Conservation (phyloP, 2,797 vertebrate species). For the Toxotes lorentzi region DNA sequence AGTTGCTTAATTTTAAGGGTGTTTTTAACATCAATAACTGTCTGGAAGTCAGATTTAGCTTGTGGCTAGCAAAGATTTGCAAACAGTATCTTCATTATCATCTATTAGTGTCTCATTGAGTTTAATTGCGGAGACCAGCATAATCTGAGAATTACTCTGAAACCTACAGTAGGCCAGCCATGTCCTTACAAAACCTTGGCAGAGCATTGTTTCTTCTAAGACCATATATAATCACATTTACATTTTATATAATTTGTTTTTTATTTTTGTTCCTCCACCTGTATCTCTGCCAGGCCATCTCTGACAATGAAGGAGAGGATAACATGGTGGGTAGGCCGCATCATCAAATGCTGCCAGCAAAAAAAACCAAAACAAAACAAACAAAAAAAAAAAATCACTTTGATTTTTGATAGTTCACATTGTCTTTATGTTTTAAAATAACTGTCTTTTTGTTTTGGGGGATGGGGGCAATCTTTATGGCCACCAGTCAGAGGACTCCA, state of each 20-base stretch:
- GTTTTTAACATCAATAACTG: background rate
- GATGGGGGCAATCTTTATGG: background rate
- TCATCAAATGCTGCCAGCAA: slow-evolving; percentile 6
- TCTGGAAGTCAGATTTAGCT: background rate
- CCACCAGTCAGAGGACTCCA: slow-evolving; percentile 65
- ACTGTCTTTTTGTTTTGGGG: background rate
- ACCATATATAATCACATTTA: background rate
- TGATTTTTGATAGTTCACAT: background rate
- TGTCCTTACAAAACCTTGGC: too few species aligned
- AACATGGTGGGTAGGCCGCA: slow-evolving; percentile 77
- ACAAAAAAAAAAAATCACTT: background rate
- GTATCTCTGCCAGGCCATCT: slow-evolving; percentile 58
- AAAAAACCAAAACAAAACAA: too few species aligned
- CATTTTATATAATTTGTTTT: slow-evolving; percentile 12
- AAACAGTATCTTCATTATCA: background rate
- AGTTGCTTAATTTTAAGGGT: background rate
- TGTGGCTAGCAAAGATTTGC: too few species aligned
- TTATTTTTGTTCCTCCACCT: background rate
- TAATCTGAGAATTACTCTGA: background rate
- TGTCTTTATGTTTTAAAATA: slow-evolving; percentile 9
- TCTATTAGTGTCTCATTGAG: slow-evolving; percentile 2
- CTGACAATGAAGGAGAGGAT: slow-evolving; percentile 75
- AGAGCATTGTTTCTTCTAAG: too few species aligned
- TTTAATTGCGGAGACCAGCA: background rate
- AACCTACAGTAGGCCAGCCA: too few species aligned